Percentiles rank a stretch among this genome's conserved stretches.
Evolutionary conservation across 1,140 invertebrate species (phyloP).

Genomic region (Drosophila nebulosa): DNA sequence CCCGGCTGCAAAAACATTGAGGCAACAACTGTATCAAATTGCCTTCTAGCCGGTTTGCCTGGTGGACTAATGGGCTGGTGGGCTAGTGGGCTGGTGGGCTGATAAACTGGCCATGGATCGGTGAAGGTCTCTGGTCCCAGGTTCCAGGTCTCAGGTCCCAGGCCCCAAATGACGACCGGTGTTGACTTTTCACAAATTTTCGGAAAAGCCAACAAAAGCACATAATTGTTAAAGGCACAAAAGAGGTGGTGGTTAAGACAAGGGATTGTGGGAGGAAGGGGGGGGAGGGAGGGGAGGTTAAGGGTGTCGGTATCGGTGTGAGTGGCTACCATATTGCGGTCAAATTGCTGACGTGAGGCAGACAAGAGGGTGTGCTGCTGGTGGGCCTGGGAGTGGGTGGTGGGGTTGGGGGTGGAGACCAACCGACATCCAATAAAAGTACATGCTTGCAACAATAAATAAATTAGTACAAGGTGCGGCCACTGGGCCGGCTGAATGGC

Average conservation of each 20-base stretch:
- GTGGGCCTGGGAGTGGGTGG: not conserved
- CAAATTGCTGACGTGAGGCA: not conserved
- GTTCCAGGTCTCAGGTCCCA: too few species aligned
- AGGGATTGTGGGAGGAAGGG: too few species aligned
- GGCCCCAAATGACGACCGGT: constrained; percentile 9
- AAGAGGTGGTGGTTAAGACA: too few species aligned
- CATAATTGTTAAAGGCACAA: constrained; percentile 67
- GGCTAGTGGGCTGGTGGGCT: too few species aligned
- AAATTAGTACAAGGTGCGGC: constrained; percentile 74
- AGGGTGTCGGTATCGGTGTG: not conserved
- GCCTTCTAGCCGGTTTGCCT: constrained; percentile 3
- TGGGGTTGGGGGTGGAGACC: not conserved
- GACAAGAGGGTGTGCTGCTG: not conserved
- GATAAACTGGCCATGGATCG: not conserved
- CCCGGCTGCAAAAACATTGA: not conserved
- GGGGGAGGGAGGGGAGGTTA: too few species aligned
- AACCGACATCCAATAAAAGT: constrained; percentile 63
- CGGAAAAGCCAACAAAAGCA: constrained; percentile 25
- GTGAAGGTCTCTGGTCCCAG: too few species aligned
- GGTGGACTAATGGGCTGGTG: too few species aligned
- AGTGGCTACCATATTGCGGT: constrained; percentile 32
- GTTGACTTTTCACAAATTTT: constrained; percentile 67
- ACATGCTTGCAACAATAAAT: constrained; percentile 72
- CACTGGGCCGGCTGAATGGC: not conserved
- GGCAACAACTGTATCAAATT: constrained; percentile 69